phyloP scores from a whole-genome alignment of 1,140 invertebrate species.

The Nephotettix cincticeps region DNA sequence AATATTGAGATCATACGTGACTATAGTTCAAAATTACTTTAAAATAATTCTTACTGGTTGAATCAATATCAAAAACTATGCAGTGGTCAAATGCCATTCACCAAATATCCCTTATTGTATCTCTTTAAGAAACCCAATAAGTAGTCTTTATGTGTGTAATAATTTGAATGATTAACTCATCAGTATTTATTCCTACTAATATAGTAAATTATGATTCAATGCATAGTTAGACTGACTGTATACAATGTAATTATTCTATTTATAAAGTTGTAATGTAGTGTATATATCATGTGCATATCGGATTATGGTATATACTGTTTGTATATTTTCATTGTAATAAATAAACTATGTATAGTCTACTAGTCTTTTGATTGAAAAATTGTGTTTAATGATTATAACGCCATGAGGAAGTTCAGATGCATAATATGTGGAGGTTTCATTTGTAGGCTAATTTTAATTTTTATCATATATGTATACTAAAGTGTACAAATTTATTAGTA shows the following conservation, averaged over 20 bases:
- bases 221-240: not conserved
- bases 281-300: not conserved
- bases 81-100: not conserved
- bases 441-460: no score
- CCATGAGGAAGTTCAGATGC: no score
- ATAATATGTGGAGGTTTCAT: no score
- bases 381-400: no score
- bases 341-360: not conserved
- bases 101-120: not conserved
- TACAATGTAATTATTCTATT: conserved; percentile 2
- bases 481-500: no score
- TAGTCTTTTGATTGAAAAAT: not conserved
- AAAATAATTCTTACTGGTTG: no score
- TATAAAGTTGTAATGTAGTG: conserved; percentile 6
- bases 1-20: no score
- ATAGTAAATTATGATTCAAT: not conserved
- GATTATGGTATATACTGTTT: not conserved
- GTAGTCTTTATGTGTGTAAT: not conserved
- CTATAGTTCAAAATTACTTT: no score
- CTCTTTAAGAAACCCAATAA: not conserved
- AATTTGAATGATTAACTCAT: not conserved
- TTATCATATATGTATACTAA: no score
- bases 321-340: not conserved
- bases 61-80: not conserved
- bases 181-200: not conserved